phyloP scores from a whole-genome alignment of 1,140 invertebrate species.

The Nasonia giraulti region DNA sequence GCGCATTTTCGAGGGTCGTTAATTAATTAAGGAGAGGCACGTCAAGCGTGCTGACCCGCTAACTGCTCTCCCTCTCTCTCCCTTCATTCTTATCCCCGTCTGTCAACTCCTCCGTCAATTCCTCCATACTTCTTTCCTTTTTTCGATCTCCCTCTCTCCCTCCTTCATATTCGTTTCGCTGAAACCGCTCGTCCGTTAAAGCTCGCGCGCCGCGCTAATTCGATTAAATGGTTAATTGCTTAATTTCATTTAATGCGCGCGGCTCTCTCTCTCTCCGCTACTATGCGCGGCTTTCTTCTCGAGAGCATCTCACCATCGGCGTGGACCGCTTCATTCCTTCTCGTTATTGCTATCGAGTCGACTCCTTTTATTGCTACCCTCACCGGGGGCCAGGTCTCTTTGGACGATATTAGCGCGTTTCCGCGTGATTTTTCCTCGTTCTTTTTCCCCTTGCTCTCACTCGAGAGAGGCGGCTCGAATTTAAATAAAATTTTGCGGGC shows the following conservation, averaged over 20 bases:
- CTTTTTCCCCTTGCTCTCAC: neutral
- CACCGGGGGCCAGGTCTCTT: neutral
- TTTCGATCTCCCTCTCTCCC: neutral
- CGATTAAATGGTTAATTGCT: slow-evolving; percentile 71
- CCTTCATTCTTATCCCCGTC: neutral
- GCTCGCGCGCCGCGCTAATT: slow-evolving; percentile 64
- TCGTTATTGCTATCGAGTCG: slow-evolving; percentile 5
- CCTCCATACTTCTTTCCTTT: neutral
- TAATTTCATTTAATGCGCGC: slow-evolving; percentile 67
- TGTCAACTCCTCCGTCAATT: slow-evolving; percentile 27
- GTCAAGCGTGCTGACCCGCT: slow-evolving; percentile 25
- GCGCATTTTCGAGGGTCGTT: slow-evolving; percentile 55
- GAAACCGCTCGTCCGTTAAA: slow-evolving; percentile 48
- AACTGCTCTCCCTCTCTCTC: slow-evolving; percentile 1
- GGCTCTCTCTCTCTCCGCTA: slow-evolving; percentile 48
- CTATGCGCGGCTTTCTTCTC: slow-evolving; percentile 44
- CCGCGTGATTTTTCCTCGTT: neutral
- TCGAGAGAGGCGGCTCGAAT: neutral
- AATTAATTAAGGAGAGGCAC: slow-evolving; percentile 56
- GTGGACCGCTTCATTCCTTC: slow-evolving; percentile 27
- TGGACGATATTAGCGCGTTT: neutral
- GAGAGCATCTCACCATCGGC: slow-evolving; percentile 28
- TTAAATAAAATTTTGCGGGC: neutral
- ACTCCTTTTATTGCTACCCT: slow-evolving; percentile 15
- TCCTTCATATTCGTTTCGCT: neutral